Evolutionary conservation across 2,797 vertebrate species (phyloP), one percentile per base, ranked within the genome.

Genomic region (Amazona ochrocephala): DNA sequence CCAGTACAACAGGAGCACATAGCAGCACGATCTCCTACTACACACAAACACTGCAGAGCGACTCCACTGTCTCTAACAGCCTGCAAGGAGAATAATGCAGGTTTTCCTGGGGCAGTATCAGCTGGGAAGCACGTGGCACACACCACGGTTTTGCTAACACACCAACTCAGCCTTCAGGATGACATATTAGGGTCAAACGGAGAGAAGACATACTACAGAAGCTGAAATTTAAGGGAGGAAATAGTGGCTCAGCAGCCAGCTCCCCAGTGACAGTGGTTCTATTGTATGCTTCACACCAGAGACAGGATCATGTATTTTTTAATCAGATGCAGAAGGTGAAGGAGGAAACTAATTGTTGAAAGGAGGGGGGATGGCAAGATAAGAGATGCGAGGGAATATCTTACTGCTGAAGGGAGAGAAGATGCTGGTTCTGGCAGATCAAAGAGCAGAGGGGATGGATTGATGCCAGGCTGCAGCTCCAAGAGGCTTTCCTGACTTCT

Each of bases 301-400:
- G 81, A 67, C 67, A 47, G 77, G 17, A n/a, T 42, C 85, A 37
- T 66, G 39, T 32, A 92, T 92, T 61, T 96, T 92, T 88, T 65
- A 94, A 94, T 66, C 74, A 74, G 67, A 32, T 30, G 7, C 26
- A 62, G 80, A 84, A 66, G 64, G 74, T 39, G 60, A 84, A 66
- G 76, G 86, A 68, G 70, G 56, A 67, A 83, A 66, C 54, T 70
- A 70, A 72, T 9, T 73, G 87, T 68, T 77, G 50, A 60, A 84
- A 89, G 74, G 20, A 84, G 37, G 54, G n/a, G 65, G 61, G 65
- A 34, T 48, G 80, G 87, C 82, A 86, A 61, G 80, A 34, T 44
- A 75, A 73, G 87, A 84, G 94, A 84, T 79, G 68, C 39, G 70
- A 90, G 83, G 44, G 82, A 92, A 78, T 74, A 82, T 60, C 66